A percentile compares a stretch with the other conserved stretches of the same genome.
Conservation (phyloP, 2,797 vertebrate genomes). For the Epinephelus malabaricus region DNA sequence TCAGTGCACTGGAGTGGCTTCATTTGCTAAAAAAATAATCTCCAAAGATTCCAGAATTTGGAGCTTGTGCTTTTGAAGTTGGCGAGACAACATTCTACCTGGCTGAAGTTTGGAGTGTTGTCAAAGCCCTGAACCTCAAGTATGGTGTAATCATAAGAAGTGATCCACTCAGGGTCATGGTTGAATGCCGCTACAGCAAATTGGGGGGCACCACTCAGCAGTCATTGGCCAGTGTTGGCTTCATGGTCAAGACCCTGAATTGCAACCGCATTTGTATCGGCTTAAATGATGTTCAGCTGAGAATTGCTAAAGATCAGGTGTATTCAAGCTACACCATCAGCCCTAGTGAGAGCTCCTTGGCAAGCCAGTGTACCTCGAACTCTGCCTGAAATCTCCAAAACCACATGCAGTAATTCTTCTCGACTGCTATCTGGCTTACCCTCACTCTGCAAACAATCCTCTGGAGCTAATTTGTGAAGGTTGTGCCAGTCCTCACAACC, state of each 20-base stretch:
- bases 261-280: constrained; percentile 36
- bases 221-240: constrained; percentile 66
- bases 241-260: constrained; percentile 76
- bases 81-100: constrained; percentile 63
- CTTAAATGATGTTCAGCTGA: constrained; percentile 72
- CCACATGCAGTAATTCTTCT: constrained; percentile 76
- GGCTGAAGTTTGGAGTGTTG: constrained; percentile 76
- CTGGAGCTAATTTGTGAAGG: constrained; percentile 84
- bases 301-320: constrained; percentile 71
- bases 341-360: constrained; percentile 78
- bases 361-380: constrained; percentile 80
- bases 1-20: constrained; percentile 2
- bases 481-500: constrained; percentile 81
- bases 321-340: constrained; percentile 74
- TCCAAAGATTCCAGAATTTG: background rate
- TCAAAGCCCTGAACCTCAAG: constrained; percentile 70
- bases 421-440: constrained; percentile 86
- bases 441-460: constrained; percentile 78
- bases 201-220: background rate
- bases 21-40: constrained; percentile 4
- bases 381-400: constrained; percentile 64
- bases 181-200: constrained; percentile 83
- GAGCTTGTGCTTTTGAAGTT: too few species aligned
- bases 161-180: constrained; percentile 72
- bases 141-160: constrained; percentile 80